Base-by-base conservation (phyloP, 1,140 invertebrate genomes). In the Leptestheria dahalacensis region DNA sequence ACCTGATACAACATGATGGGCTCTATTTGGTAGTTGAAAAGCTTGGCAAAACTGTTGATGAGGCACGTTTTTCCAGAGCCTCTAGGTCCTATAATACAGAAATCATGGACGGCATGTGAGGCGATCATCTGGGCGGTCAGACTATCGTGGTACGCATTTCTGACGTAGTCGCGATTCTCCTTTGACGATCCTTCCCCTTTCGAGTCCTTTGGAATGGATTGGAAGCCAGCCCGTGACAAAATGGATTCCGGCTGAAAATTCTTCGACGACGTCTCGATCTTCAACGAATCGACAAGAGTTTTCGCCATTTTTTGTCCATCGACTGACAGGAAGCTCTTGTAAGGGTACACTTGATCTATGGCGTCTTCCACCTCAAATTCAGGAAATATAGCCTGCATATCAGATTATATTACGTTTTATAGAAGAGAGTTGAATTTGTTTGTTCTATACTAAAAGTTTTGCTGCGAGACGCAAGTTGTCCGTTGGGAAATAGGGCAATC, bases 31-130 rank as follows among this genome's bases (percentile, higher is more conserved):
- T 91, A 91, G 12, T 82, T 82, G 2, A 95, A 72, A 54, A 84
- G 67, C 48, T 80, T 72, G 0, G 90, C 84, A 63, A 97, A 77
- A 70, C 87, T 81, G 28, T 79, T 75, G 0, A 92, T 78, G 11
- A 91, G 72, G 2, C 83, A 79, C 63, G 84, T 89, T 74, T 98
- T 98, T 10, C 94, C 94, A 70, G 90, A 90, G 23, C 93, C 92
- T 73, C 84, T 83, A 49, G 88, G 82, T 57, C 94, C 93, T 65
- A 96, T 77, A 6, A 98, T 68, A 71, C 91, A 95, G 66, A 95
- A 83, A 74, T 97, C 93, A 33, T 71, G 67, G 6, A 82, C 79
- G 60, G 79, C 72, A 70, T 91, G 85, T 53, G 83, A 86, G 66
- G 88, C 77, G 23, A 91, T 65, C 67, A 97, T 76, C 59, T 85